Evolutionary conservation across 2,113 vertebrate genomes (phyloP), one percentile per base, ranked within the genome.

Genomic region (Chloropsis hardwickii): DNA sequence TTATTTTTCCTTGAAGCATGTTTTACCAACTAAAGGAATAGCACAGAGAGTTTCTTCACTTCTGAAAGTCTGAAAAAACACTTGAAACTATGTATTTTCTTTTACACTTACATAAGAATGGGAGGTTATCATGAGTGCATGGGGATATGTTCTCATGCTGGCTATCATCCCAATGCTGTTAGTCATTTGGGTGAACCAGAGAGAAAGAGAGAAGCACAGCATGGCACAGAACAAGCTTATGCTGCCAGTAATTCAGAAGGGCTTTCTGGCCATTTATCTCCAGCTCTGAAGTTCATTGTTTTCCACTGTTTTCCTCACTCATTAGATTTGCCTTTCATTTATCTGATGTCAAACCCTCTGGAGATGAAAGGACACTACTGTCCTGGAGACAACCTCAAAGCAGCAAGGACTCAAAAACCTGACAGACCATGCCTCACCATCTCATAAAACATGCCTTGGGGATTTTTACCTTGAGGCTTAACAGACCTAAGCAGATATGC

Each of bases 231-330:
- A 92, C 56, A 86, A 83, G 90, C 79, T 80, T 67, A 51, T 17
- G 66, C 88, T 86, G 95, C 81, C 93, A 97, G 95, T 74, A 92
- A 96, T 90, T 96, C 93, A 88, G 82, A 95, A 24, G 35, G 88
- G 48, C 76, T 94, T 94, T 96, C 85, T 96, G 54, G 62, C 71
- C 81, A 83, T 95, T 94, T 96, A 77, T 90, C 81, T 88, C 85
- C 31, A 56, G 87, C 94, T 97, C 94, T 97, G 56, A 97, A 96
- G 94, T 93, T 94, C 94, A 96, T 97, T 97, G 95, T 97, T 93
- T 96, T 80, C 86, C 85, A 90, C 50, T 96, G 92, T 92, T 96
- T 95, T 95, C 69, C 90, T 77, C 85, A 51, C 81, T 94, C 87
- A 95, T 94, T 92, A 93, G 85, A 90, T 78, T 62, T 93, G 90